phyloP scores from a whole-genome alignment of 2,113 vertebrate genomes.

The Xyrauchen texanus region DNA sequence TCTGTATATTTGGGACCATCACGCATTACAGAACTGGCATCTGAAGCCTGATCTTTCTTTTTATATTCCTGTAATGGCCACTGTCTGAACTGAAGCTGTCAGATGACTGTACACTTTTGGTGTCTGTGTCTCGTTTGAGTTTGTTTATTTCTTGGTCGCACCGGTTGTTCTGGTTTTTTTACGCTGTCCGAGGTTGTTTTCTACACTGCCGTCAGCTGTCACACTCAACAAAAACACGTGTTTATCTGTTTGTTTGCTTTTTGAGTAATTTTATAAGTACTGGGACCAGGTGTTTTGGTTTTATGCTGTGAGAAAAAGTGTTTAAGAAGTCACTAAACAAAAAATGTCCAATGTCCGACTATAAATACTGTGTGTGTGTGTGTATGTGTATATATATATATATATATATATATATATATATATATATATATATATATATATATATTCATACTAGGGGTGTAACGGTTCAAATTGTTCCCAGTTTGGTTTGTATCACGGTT shows the following conservation, averaged over 20 bases:
- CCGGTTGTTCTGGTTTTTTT: not conserved
- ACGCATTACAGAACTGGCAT: not conserved
- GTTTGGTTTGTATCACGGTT: no score
- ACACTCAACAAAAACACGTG: not conserved
- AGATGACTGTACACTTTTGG: conserved; percentile 7
- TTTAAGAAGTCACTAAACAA: no score
- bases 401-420: no score
- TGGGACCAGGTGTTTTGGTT: no score
- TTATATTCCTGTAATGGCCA: conserved; percentile 5
- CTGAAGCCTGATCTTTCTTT: not conserved
- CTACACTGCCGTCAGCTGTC: not conserved
- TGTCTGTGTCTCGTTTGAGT: not conserved
- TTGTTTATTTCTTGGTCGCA: not conserved
- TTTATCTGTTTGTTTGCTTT: not conserved
- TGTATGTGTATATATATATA: no score
- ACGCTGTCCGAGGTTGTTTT: not conserved
- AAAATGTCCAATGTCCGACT: no score
- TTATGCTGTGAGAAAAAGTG: no score
- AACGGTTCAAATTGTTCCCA: no score
- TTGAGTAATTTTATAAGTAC: not conserved
- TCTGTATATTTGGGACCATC: not conserved
- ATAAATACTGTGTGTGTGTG: no score
- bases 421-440: no score
- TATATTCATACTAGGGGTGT: no score
- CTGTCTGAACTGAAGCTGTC: conserved; percentile 20